Base-by-base conservation (phyloP, 2,113 vertebrate genomes). In the Panurus biarmicus region DNA sequence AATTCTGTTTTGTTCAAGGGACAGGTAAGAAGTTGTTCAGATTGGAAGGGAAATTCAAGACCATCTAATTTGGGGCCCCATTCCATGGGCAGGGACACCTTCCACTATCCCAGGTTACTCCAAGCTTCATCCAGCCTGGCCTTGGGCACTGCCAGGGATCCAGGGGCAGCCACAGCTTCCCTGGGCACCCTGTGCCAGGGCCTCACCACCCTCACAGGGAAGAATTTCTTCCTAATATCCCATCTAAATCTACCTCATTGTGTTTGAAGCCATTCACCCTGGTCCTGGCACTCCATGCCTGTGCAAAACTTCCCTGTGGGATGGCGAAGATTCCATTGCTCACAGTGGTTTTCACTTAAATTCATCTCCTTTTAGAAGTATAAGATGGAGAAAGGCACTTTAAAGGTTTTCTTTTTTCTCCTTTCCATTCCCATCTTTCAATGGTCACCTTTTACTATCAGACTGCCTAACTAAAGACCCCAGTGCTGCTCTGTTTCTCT, bases 61-160 rank as follows among this genome's bases (percentile, higher is more conserved):
- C 5, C 22, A 23, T 42, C 10, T 18, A 31, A 25, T 48, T 12
- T 25, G 3, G 22, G 31, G 10, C 3, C 11, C 5, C 12, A 17
- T 66, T 8, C 23, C 38, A 45, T 23, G n/a, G 4, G 7, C 58
- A 44, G 23, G 28, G 54, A 61, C 16, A 40, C 0, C 7, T 89
- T 1, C 29, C 47, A 31, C 24, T 0, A 0, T 21, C 21, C 14
- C 47, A 67, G 6, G 15, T 0, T 53, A 11, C 9, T 61, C 47
- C 70, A 60, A 67, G 15, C 5, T 2, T 2, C 0, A 0, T 26
- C 36, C 67, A 58, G 0, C 45, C 69, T 38, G 53, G 19, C 28
- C 42, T 56, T 48, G 29, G 50, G 0, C 60, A 48, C 8, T 85
- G 1, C n/a, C 57, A 62, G 29, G 23, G 47, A 45, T 35, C 11